These are phyloP conservation scores for Catalaphyllia jardinei DNA, from an alignment of 64 coral and sea anemone species.

Conservation along the genomic window DNA sequence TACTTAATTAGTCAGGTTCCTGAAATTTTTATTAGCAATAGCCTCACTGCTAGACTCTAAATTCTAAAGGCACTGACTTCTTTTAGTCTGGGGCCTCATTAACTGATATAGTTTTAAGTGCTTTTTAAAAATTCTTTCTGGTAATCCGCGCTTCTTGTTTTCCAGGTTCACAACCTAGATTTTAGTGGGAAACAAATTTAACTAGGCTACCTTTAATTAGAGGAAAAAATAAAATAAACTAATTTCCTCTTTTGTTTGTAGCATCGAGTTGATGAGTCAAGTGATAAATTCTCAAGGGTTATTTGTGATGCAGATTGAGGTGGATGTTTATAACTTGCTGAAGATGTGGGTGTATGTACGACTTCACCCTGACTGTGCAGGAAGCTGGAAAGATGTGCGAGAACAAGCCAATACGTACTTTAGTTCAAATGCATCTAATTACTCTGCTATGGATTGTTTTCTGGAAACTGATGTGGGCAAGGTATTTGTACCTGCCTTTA, in stretches of 20 bases:
- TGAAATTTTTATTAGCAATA: no score
- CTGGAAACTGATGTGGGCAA: slow-evolving; percentile 76
- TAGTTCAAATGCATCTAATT: slow-evolving; percentile 33
- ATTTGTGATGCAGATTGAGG: slow-evolving; percentile 99
- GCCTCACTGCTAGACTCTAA: no score
- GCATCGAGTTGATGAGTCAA: slow-evolving; percentile 82
- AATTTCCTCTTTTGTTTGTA: slow-evolving; percentile 32
- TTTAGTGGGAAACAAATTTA: not conserved
- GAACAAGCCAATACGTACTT: slow-evolving; percentile 74
- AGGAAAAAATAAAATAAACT: not conserved
- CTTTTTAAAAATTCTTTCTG: no score
- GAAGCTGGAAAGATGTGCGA: slow-evolving; percentile 80
- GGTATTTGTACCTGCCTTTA: slow-evolving; percentile 69
- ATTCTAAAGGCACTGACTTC: no score
- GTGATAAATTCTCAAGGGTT: slow-evolving; percentile 82
- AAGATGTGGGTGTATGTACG: slow-evolving; percentile 92
- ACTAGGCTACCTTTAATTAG: not conserved
- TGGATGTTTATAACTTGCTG: slow-evolving; percentile 91
- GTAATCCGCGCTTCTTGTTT: no score
- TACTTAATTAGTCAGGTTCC: no score
- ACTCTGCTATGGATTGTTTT: slow-evolving; percentile 35
- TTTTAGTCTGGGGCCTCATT: no score
- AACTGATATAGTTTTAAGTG: no score
- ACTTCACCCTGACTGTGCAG: slow-evolving; percentile 68
- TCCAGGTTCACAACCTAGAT: no score